phyloP scores from a whole-genome alignment of 2,113 vertebrate genomes.

The Daubentonia madagascariensis region DNA sequence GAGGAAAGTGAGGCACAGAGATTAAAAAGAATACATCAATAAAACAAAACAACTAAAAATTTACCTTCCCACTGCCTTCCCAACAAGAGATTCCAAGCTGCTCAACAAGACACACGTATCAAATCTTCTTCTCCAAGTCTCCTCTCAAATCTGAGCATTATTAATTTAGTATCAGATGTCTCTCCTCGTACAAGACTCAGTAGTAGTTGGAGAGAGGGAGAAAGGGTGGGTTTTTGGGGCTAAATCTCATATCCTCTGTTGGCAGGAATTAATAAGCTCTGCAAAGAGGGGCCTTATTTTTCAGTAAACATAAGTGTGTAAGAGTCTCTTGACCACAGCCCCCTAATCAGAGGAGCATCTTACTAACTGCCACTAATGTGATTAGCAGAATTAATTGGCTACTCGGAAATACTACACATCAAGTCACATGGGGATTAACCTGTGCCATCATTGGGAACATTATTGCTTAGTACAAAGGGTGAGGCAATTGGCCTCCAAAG shows the following conservation, averaged over 20 bases:
- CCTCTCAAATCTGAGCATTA: not conserved
- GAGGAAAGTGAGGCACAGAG: not conserved
- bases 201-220: not conserved
- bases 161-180: not conserved
- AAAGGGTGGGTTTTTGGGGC: not conserved
- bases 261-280: conserved; percentile 22
- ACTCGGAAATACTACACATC: conserved; percentile 59
- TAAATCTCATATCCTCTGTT: not conserved
- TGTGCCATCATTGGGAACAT: not conserved
- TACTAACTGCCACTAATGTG: conserved; percentile 58
- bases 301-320: conserved; percentile 53
- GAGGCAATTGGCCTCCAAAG: not conserved
- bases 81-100: not conserved
- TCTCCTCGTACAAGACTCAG: not conserved
- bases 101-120: fast-evolving
- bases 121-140: not conserved
- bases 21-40: not conserved
- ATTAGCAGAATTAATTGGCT: conserved; percentile 74
- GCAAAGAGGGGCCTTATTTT: conserved; percentile 50
- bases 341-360: conserved; percentile 66
- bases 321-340: conserved; percentile 27
- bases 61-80: not conserved
- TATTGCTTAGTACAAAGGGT: not conserved
- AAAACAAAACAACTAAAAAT: not conserved
- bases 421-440: conserved; percentile 22